phyloP scores from a whole-genome alignment of 1,140 invertebrate genomes.

The Drosophila ohnishii region DNA sequence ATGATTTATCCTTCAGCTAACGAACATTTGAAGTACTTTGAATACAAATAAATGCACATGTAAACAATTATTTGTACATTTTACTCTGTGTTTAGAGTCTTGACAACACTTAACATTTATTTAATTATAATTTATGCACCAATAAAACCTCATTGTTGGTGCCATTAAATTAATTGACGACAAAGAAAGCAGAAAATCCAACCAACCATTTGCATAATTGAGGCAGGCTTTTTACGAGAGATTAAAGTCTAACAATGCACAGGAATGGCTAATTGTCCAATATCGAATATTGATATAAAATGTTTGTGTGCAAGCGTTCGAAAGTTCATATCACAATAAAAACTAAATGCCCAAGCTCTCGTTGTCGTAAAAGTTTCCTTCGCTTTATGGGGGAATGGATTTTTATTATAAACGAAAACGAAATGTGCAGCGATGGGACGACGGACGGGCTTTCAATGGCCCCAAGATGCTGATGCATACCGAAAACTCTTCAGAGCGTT shows the following conservation, averaged over 20 bases:
- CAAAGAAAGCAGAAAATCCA: constrained; percentile 19
- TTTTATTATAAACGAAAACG: constrained; percentile 59
- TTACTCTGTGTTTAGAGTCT: constrained; percentile 12
- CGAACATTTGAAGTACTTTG: background rate
- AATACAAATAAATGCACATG: background rate
- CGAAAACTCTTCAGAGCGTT: constrained; percentile 56
- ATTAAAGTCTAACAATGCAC: constrained; percentile 30
- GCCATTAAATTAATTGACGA: constrained; percentile 55
- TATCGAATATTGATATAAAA: constrained; percentile 30
- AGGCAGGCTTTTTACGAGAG: constrained; percentile 31
- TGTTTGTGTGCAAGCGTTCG: constrained; percentile 19
- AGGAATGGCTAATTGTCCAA: constrained; percentile 38
- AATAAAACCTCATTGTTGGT: constrained; percentile 57
- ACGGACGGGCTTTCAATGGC: constrained; percentile 20
- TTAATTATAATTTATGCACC: constrained; percentile 66
- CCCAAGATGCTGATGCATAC: constrained; percentile 59
- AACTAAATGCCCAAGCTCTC: constrained; percentile 36
- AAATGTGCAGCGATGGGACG: constrained; percentile 45
- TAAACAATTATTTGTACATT: constrained; percentile 3
- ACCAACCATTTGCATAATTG: constrained; percentile 53
- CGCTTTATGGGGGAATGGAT: constrained; percentile 33
- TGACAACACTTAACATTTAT: constrained; percentile 47
- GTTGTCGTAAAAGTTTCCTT: constrained; percentile 44
- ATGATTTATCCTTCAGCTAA: background rate
- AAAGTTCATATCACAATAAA: constrained; percentile 49